Evolutionary conservation across 2,797 vertebrate genomes (phyloP).

Genomic region (Pteropus rufus): DNA sequence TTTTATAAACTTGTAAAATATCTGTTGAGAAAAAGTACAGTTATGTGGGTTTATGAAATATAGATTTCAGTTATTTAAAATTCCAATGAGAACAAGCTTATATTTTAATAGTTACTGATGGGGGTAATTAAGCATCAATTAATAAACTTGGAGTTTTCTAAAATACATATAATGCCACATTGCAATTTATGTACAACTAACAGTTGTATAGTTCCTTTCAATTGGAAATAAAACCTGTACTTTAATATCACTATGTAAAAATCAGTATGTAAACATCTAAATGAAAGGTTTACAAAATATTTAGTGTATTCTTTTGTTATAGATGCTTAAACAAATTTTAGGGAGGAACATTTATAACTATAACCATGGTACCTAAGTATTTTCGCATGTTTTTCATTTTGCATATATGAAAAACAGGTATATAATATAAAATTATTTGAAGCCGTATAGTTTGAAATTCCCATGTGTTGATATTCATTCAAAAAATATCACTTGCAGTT

Average conservation of each 20-base stretch:
- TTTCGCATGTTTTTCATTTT: neutral
- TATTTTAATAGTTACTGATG: neutral
- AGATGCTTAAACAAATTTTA: neutral
- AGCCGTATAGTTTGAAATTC: neutral
- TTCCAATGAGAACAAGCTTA: neutral
- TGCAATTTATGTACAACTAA: neutral
- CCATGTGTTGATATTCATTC: neutral
- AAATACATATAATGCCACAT: neutral
- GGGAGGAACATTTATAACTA: neutral
- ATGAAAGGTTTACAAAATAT: neutral
- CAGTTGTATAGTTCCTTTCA: neutral
- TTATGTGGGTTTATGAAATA: neutral
- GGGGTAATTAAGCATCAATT: neutral
- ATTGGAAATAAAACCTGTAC: neutral
- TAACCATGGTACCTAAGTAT: neutral
- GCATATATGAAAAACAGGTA: neutral
- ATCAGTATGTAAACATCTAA: neutral
- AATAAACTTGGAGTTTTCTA: neutral
- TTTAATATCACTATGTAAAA: neutral
- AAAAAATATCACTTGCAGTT: neutral
- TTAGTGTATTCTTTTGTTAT: neutral
- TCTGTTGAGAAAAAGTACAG: neutral
- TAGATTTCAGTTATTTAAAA: neutral
- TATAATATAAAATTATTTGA: neutral
- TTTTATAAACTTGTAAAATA: neutral